Conservation (phyloP, 1,140 invertebrate genomes). For the Pomacea maculata region DNA sequence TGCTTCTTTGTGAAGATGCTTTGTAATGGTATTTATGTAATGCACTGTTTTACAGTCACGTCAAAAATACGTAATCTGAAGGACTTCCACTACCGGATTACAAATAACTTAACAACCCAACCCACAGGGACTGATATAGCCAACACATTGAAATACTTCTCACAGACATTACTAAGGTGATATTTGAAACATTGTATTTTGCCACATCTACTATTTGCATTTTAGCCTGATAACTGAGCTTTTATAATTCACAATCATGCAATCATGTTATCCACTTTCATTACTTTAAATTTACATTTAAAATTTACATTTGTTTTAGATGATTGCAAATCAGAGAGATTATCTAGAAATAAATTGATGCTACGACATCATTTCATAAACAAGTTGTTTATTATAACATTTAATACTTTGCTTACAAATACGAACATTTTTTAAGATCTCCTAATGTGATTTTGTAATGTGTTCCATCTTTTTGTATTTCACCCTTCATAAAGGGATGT, state of each 20-base stretch:
- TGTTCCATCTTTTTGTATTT: no score
- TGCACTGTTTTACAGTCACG: slow-evolving; percentile 78
- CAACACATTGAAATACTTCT: slow-evolving; percentile 97
- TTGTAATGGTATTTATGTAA: slow-evolving; percentile 8
- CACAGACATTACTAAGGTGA: slow-evolving; percentile 94
- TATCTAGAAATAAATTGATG: no score
- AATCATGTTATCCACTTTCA: no score
- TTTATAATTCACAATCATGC: no score
- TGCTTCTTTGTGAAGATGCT: background rate
- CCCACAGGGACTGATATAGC: slow-evolving; percentile 95
- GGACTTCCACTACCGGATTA: slow-evolving; percentile 92
- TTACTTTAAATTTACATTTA: no score
- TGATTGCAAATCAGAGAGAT: no score
- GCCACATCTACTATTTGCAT: no score
- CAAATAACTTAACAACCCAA: slow-evolving; percentile 88
- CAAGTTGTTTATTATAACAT: background rate
- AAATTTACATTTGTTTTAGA: no score
- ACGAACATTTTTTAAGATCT: no score
- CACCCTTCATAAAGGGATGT: background rate
- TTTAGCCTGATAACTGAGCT: no score
- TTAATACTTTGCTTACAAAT: background rate
- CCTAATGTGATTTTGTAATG: no score
- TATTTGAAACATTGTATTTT: slow-evolving; percentile 33
- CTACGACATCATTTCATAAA: no score
- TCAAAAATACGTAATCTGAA: slow-evolving; percentile 96